Evolutionary conservation across 2,888 invertebrate genomes (phyloP).

Genomic region (Cheilosia pagana): DNA sequence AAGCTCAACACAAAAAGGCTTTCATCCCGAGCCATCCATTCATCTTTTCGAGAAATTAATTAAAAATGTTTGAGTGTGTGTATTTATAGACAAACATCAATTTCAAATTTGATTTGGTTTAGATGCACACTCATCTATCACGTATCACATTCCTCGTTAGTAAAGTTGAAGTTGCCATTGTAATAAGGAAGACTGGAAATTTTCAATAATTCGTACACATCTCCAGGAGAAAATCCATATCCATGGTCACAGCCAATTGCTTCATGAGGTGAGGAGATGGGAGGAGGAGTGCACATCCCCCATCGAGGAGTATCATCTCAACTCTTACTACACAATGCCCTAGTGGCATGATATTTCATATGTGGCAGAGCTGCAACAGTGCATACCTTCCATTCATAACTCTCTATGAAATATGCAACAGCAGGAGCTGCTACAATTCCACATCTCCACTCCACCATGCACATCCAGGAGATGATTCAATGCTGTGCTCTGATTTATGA

Average conservation of each 20-base stretch:
- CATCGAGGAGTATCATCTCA: conserved; percentile 2
- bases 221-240: not conserved
- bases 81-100: not conserved
- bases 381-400: conserved; percentile 54
- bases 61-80: conserved; percentile 11
- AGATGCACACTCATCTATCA: not conserved
- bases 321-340: conserved; percentile 39
- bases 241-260: conserved; percentile 21
- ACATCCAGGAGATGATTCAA: conserved; percentile 67
- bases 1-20: not conserved
- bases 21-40: not conserved
- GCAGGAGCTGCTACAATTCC: conserved; percentile 46
- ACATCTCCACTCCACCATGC: conserved; percentile 4
- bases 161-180: not conserved
- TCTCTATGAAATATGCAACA: conserved; percentile 63
- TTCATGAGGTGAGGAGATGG: not conserved
- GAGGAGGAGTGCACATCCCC: not conserved
- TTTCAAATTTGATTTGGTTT: conserved; percentile 15
- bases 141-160: conserved; percentile 3
- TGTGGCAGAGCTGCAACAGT: conserved; percentile 54
- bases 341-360: conserved; percentile 58
- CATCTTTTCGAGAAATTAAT: conserved; percentile 15
- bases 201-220: conserved; percentile 17
- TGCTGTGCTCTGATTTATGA: conserved; percentile 76
- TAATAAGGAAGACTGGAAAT: not conserved